Base-by-base conservation (phyloP, 2,113 vertebrate genomes). In the Phrynosoma blainvillii region DNA sequence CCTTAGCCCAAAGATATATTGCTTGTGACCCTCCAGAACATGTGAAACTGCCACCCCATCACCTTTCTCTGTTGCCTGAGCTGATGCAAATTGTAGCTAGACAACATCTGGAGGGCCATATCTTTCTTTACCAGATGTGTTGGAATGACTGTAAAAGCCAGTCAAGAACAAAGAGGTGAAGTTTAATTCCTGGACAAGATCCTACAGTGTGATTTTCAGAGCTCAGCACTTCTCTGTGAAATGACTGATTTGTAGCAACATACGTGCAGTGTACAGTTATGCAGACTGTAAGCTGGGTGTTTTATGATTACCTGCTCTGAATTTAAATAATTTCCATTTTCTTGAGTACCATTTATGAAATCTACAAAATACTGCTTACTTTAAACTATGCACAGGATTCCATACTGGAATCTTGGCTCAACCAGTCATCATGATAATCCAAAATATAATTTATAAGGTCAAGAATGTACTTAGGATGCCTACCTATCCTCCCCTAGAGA, bases 271-370 rank as follows among this genome's bases (percentile, higher is more conserved):
- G 84, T 90, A 88, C 86, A 94, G 90, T 91, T 87, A 88, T 92
- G 93, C 82, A 90, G 91, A 90, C 90, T 93, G 79, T 87, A 92
- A 85, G 85, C 89, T 92, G 92, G 90, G 89, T 86, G 91, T 93
- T 94, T 95, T 93, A 90, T 93, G 90, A 88, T 91, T 93, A 23
- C 82, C 89, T 79, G 79, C 36, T 91, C 21, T 78, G 87, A 32
- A 14, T 86, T 93, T 85, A 78, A 88, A 94, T 88, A 91, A 71
- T 85, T 91, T 90, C 89, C 90, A 88, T 91, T 93, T 92, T 93
- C 93, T 56, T 0, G 66, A 82, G 91, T 88, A 91, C 90, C 88
- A 1, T 91, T 95, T 93, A 89, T 90, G 90, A 88, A 91, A 83
- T 56, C 10, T 54, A 81, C 32, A 56, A 13, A 56, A 54, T 56